Conservation (phyloP, 2,113 vertebrate species). For the Haemorhous mexicanus region DNA sequence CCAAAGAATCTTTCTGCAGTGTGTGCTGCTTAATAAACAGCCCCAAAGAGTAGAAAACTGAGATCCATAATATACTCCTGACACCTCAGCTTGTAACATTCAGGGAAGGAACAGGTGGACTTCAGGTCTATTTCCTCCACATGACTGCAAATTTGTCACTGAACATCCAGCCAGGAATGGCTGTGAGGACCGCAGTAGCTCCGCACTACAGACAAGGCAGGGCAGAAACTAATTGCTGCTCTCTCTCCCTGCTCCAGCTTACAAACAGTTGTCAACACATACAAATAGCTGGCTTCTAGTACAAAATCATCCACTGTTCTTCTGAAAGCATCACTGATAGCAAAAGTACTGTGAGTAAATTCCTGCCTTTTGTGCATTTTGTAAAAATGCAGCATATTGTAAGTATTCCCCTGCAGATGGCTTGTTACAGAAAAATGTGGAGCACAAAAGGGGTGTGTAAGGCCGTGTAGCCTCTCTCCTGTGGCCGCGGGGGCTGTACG, state of each 20-base stretch:
- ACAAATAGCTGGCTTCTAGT: not conserved
- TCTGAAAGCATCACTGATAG: not conserved
- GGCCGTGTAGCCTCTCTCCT: not conserved
- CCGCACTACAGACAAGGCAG: not conserved
- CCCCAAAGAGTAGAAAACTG: not conserved
- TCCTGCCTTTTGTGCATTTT: not conserved
- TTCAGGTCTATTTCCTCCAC: not conserved
- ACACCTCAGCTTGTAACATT: not conserved
- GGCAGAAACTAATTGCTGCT: not conserved
- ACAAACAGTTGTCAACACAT: not conserved
- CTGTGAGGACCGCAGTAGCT: not conserved
- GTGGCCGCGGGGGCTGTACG: too few relatives aligned
- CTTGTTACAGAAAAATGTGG: not conserved
- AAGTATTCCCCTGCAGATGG: not conserved
- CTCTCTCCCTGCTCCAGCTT: not conserved
- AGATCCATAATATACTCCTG: not conserved
- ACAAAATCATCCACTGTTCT: not conserved
- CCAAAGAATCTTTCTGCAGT: not conserved
- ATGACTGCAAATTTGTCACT: too few relatives aligned
- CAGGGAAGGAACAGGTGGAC: not conserved
- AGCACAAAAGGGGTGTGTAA: fast-evolving
- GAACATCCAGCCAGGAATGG: not conserved
- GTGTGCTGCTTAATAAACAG: not conserved
- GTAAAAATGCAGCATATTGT: not conserved
- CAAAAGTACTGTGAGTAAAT: not conserved